Base-by-base conservation (phyloP, 2,797 vertebrate species). In the Gymnothorax javanicus region DNA sequence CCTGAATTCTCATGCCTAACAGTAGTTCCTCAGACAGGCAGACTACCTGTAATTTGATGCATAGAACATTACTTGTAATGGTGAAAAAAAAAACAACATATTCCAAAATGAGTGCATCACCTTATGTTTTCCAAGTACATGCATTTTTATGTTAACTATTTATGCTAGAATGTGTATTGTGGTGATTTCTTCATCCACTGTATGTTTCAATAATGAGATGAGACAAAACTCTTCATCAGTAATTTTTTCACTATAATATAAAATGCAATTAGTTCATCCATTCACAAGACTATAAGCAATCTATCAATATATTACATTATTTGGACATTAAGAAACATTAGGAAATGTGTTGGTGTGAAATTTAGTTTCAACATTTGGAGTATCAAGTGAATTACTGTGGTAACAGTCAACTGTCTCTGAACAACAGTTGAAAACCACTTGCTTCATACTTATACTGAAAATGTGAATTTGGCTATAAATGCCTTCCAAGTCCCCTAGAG, bases 241-340 rank as follows among this genome's bases (percentile, higher is more conserved):
- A 15, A 15, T 81, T 81, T 81, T 73, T 7, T 13, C 52, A 81
- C 33, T n/a, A 81, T 56, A 9, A 23, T 56, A 81, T 56, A 15
- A 81, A 56, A 56, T 81, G 50, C 20, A 56, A 81, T 81, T 81
- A 81, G 7, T 81, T 81, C 50, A 56, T 81, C 20, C 77, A 81
- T 54, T 54, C 52, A 56, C 7, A 43, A 6, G 4, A 8, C 7
- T n/a, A 81, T 9, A 3, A 7, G 23, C 52, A n/a, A 15, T 12
- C 17, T 83, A 25, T 83, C n/a, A 25, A 59, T 57, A 59, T 9
- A 13, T 83, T 33, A 27, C 57, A 56, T 58, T 81, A n/a, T 56
- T 81, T 50, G 50, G 75, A 52, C 52, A 52, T 52, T 20, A 5
- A 5, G n/a, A 58, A 57, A 56, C 27, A 2, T 57, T n/a, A 83